A percentile compares a stretch with the other conserved stretches of the same genome.
These are phyloP conservation scores for Sphaerophoria rueppellii DNA, from an alignment of 2,888 invertebrate species.

Conservation along the genomic window DNA sequence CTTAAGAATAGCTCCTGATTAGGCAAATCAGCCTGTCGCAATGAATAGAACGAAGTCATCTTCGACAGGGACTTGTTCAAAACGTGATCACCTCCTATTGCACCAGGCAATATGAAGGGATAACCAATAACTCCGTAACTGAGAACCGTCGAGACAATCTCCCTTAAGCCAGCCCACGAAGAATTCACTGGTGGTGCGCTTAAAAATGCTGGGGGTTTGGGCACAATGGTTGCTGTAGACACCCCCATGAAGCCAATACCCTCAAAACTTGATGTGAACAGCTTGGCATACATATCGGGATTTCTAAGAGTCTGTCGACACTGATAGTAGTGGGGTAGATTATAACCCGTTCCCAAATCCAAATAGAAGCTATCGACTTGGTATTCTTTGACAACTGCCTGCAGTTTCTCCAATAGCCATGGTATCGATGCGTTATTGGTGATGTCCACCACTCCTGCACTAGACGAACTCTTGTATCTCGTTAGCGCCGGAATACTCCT, in stretches of 20 bases:
- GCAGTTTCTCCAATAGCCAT: constrained; percentile 90
- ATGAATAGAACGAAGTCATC: constrained; percentile 83
- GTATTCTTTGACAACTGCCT: constrained; percentile 87
- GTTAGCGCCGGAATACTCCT: constrained; percentile 91
- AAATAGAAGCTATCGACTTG: constrained; percentile 93
- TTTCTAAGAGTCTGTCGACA: constrained; percentile 88
- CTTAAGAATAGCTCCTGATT: constrained; percentile 93
- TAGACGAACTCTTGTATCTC: constrained; percentile 90
- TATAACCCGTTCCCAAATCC: constrained; percentile 91
- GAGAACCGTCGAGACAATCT: constrained; percentile 93
- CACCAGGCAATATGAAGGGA: constrained; percentile 96
- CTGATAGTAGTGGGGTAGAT: constrained; percentile 93
- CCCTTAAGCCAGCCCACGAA: constrained; percentile 92
- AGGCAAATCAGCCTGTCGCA: constrained; percentile 85
- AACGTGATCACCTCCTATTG: constrained; percentile 94
- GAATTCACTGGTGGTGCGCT: constrained; percentile 93
- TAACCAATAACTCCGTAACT: constrained; percentile 95
- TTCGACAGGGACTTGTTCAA: constrained; percentile 83
- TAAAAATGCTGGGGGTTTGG: constrained; percentile 92
- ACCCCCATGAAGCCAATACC: constrained; percentile 88
- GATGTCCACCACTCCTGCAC: constrained; percentile 93
- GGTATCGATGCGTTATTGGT: constrained; percentile 91
- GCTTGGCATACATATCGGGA: constrained; percentile 91
- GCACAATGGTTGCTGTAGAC: constrained; percentile 91
- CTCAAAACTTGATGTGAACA: constrained; percentile 84